Conservation (phyloP, 2,113 vertebrate species). For the Otus sunia region DNA sequence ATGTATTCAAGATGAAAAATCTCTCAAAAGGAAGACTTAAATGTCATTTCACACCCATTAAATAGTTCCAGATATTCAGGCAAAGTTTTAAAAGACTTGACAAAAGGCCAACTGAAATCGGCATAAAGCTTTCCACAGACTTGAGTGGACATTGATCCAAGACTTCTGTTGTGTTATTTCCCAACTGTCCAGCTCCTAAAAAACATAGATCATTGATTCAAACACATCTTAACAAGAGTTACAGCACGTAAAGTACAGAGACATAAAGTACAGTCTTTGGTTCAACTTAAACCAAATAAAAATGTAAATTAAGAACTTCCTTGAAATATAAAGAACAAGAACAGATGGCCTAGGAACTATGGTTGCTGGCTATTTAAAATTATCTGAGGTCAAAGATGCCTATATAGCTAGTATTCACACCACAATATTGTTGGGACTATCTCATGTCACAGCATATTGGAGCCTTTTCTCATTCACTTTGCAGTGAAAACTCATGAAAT, state of each 20-base stretch:
- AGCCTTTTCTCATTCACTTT: background rate
- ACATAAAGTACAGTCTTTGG: background rate
- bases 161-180: slow-evolving; percentile 40
- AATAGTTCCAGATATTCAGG: background rate
- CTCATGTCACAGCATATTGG: background rate
- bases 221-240: background rate
- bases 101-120: slow-evolving; percentile 28
- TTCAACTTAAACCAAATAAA: background rate
- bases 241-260: background rate
- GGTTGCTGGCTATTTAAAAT: background rate
- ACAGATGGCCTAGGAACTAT: background rate
- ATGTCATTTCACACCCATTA: slow-evolving; percentile 30
- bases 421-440: background rate
- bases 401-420: background rate
- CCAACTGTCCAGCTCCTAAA: slow-evolving; percentile 5
- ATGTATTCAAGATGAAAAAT: background rate
- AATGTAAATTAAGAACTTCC: background rate
- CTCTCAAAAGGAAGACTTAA: slow-evolving; percentile 29
- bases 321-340: background rate
- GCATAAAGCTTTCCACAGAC: slow-evolving; percentile 9
- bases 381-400: background rate
- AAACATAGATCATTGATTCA: background rate
- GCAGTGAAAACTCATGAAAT: background rate
- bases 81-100: slow-evolving; percentile 38
- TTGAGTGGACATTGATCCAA: slow-evolving; percentile 32